Conservation (phyloP, 2,113 vertebrate species). For the Xyliphius kryptos region DNA sequence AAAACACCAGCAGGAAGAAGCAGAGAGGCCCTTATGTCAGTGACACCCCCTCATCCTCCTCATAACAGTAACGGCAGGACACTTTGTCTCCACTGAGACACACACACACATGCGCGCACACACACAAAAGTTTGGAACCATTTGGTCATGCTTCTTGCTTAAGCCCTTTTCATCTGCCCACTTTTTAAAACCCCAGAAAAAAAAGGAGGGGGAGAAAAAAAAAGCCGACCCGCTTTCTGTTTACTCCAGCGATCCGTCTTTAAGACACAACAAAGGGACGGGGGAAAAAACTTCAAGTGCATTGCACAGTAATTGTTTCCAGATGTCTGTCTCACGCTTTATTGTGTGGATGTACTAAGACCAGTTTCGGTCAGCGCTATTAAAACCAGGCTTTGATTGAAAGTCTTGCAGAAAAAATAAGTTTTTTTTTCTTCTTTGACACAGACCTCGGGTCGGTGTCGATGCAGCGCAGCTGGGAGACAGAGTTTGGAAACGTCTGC, state of each 20-base stretch:
- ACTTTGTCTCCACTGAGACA: slow-evolving; percentile 30
- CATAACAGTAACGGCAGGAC: slow-evolving; percentile 27
- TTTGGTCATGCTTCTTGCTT: slow-evolving; percentile 36
- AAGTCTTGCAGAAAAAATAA: slow-evolving; percentile 23
- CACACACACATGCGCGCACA: too few species aligned
- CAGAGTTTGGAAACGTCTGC: slow-evolving; percentile 22
- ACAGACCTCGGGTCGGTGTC: not conserved
- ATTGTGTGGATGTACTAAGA: slow-evolving; percentile 33
- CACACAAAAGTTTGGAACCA: slow-evolving; percentile 27
- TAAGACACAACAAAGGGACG: slow-evolving; percentile 43
- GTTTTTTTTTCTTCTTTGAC: not conserved
- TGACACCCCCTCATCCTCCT: slow-evolving; percentile 22
- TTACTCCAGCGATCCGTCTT: slow-evolving; percentile 31
- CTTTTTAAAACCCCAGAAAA: slow-evolving; percentile 32
- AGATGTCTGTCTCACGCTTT: slow-evolving; percentile 30
- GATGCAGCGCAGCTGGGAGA: slow-evolving; percentile 16
- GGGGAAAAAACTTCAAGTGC: slow-evolving; percentile 21
- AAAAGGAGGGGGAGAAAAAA: too few species aligned
- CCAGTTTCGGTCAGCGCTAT: slow-evolving; percentile 26
- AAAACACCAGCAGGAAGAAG: slow-evolving; percentile 35
- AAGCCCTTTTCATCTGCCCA: slow-evolving; percentile 33
- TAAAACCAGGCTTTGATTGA: slow-evolving; percentile 35
- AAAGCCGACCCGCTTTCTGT: slow-evolving; percentile 16
- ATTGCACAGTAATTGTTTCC: slow-evolving; percentile 32
- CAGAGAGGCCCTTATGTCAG: slow-evolving; percentile 36